Percentiles rank a stretch among this genome's conserved stretches.
phyloP scores from a whole-genome alignment of 1,140 invertebrate species.

The Bradynema listronoti region DNA sequence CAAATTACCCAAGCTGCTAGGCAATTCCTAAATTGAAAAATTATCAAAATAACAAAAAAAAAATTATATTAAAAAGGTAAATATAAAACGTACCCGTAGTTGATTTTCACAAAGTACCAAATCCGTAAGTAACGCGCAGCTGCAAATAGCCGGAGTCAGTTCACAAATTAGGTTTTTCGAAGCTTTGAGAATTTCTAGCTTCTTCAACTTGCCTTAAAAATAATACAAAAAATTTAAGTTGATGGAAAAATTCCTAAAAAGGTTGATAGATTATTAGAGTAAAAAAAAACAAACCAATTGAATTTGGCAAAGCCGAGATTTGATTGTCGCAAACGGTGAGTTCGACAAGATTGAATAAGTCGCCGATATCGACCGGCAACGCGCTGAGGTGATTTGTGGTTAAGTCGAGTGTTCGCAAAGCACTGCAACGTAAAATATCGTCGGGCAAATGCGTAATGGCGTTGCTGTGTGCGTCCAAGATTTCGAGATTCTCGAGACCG shows the following conservation, averaged over 20 bases:
- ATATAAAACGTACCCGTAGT: conserved; percentile 34
- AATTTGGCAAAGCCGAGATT: conserved; percentile 83
- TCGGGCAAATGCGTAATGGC: conserved; percentile 77
- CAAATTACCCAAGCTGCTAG: conserved; percentile 83
- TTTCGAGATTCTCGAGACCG: conserved; percentile 79
- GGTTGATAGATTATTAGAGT: background rate
- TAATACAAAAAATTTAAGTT: conserved; percentile 63
- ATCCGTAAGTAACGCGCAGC: conserved; percentile 86
- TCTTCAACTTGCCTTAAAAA: conserved; percentile 25
- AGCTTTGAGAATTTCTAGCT: conserved; percentile 69
- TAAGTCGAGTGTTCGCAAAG: conserved; percentile 70
- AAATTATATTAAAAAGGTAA: background rate
- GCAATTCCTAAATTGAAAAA: conserved; percentile 73
- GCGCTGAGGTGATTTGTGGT: conserved; percentile 78
- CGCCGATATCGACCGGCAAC: conserved; percentile 86
- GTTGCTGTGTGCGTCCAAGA: conserved; percentile 95
- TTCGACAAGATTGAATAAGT: conserved; percentile 82
- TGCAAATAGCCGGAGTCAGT: conserved; percentile 83
- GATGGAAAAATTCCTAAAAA: conserved; percentile 1
- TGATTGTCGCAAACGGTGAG: conserved; percentile 91
- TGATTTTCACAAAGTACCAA: conserved; percentile 91
- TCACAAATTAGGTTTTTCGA: conserved; percentile 87
- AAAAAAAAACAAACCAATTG: conserved; percentile 63
- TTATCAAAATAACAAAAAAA: background rate
- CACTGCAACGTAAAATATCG: conserved; percentile 76